Base-by-base conservation (phyloP, 1,140 invertebrate species). In the Orchestia grillus region DNA sequence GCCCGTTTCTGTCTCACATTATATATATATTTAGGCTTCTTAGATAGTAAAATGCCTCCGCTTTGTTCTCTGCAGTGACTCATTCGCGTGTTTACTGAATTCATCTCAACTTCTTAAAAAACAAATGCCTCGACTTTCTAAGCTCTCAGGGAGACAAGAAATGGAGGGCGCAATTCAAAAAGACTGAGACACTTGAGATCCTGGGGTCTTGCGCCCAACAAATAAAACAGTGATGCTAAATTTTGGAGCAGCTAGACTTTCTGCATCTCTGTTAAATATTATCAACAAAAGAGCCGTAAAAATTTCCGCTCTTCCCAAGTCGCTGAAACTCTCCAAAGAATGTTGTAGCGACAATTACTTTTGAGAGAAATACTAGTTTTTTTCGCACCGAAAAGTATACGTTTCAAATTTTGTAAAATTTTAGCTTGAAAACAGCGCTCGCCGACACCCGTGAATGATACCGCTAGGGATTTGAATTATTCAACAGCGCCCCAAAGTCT, bases 321-420 rank as follows among this genome's bases (percentile, higher is more conserved):
- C 62, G 62, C 28, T 19, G 62, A 77, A 77, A 77, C 62, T 77
- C 62, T 36, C 62, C 62, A 77, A 77, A 77, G 62, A 77, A 77
- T 77, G 62, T 77, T 77, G 62, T 77, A 77, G 62, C 62, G 62
- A 77, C 62, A 77, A 77, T 77, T 77, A 77, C 62, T 77, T 77
- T 77, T 77, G 11, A 77, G 62, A 28, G 15, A 77, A 53, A 28
- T 15, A 1, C 62, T 77, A 77, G 28, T 3, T 15, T 77, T 77
- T 77, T 77, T 77, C 62, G 62, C 62, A 77, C 28, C 1, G 62
- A 36, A 77, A 77, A 77, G 62, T 77, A 36, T 77, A 77, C 62
- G 62, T 36, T 77, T 23, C 15, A 77, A 77, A 77, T 19, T 77
- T 77, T 28, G 62, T 36, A 15, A 77, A 77, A 77, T 77, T 77